Percentiles rank a stretch among this genome's conserved stretches.
These are phyloP conservation scores for Noctua comes DNA, from an alignment of 2,888 invertebrate genomes.

Conservation along the genomic window DNA sequence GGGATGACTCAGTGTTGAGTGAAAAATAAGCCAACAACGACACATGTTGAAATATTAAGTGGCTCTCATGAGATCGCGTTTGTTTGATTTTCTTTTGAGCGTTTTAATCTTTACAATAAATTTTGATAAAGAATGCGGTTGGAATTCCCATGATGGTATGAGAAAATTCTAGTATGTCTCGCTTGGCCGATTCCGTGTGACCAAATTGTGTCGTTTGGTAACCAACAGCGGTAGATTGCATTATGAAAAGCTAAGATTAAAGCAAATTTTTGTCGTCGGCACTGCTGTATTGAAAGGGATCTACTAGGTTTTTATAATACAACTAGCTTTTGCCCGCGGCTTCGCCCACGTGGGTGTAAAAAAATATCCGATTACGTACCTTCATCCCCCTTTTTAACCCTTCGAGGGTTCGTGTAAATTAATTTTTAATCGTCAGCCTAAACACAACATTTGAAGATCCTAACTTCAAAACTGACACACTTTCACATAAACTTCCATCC, in stretches of 20 bases:
- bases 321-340: no score
- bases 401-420: no score
- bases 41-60: slow-evolving; percentile 39
- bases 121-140: slow-evolving; percentile 37
- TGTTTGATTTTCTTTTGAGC: slow-evolving; percentile 34
- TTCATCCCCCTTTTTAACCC: no score
- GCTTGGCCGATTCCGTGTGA: not conserved
- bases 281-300: not conserved
- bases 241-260: not conserved
- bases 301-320: not conserved
- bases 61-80: slow-evolving; percentile 22
- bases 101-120: slow-evolving; percentile 13
- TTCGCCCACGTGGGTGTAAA: no score
- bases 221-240: not conserved
- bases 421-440: no score
- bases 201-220: slow-evolving; percentile 10
- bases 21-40: slow-evolving; percentile 46
- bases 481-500: no score
- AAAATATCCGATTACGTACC: no score
- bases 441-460: no score
- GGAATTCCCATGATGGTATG: slow-evolving; percentile 19
- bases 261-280: not conserved
- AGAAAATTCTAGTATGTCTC: slow-evolving; percentile 32
- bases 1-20: slow-evolving; percentile 51
- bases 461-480: no score